A percentile compares a stretch with the other conserved stretches of the same genome.
phyloP scores from a whole-genome alignment of 2,797 vertebrate species.

The Acipenser ruthenus region DNA sequence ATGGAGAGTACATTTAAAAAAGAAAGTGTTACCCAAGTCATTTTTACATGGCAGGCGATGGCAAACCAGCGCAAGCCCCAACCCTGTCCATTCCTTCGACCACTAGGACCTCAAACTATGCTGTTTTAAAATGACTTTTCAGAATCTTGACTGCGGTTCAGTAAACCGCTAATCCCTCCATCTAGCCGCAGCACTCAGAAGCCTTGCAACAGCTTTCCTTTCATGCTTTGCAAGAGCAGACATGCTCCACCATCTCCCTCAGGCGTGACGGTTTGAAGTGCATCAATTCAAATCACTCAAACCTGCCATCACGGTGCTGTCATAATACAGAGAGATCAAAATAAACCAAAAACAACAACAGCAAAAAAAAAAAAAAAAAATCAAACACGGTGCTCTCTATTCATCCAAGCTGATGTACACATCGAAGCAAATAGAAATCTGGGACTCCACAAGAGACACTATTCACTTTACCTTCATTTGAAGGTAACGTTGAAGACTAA shows the following conservation, averaged over 20 bases:
- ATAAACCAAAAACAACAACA: constrained; percentile 27
- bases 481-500: too few species aligned
- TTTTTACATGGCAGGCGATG: too few species aligned
- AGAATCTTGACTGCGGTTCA: background rate
- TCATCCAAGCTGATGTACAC: constrained; percentile 29
- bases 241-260: constrained; percentile 46
- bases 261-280: constrained; percentile 41
- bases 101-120: too few species aligned
- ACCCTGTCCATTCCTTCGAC: too few species aligned
- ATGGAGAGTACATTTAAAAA: too few species aligned
- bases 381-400: constrained; percentile 18
- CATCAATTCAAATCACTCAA: constrained; percentile 35
- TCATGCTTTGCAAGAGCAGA: constrained; percentile 40
- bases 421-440: background rate
- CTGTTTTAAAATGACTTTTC: background rate
- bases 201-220: constrained; percentile 46
- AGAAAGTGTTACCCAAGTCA: too few species aligned
- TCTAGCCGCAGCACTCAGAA: constrained; percentile 29
- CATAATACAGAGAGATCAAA: constrained; percentile 22
- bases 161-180: constrained; percentile 9
- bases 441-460: background rate
- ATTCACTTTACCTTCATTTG: constrained; percentile 14
- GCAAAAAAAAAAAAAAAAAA: constrained; percentile 19
- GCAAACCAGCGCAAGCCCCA: too few species aligned
- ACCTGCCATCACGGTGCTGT: constrained; percentile 37